Evolutionary conservation across 2,797 vertebrate species (phyloP), one percentile per base, ranked within the genome.

Genomic region (Chiroxiphia lanceolata): DNA sequence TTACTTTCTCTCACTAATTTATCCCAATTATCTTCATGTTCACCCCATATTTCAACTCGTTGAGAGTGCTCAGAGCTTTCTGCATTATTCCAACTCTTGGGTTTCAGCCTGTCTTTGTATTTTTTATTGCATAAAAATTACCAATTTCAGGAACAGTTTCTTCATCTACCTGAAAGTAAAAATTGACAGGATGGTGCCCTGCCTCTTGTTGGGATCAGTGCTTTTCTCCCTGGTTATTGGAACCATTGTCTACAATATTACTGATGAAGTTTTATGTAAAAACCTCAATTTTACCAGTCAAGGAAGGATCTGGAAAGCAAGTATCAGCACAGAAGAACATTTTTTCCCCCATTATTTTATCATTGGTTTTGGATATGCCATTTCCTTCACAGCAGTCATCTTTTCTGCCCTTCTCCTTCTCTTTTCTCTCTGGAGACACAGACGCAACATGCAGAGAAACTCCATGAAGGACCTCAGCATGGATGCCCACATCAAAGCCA

Each of bases 61-160:
- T 57, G 33, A 7, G 22, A 13, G 21, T n/a, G 21, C 21, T 15
- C 9, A 10, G 20, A 13, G 33, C 25, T 61, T 86, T 69, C 14
- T 61, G 4, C 92, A 56, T 36, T 89, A 34, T 34, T 17, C n/a
- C 13, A 82, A 85, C 59, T 13, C 95, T 40, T 97, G 95, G 89
- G 83, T 91, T 83, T 95, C 94, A 47, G 38, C 94, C 22, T 89
- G 85, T 25, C 95, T 97, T 19, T 95, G 67, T 50, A 16, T 72
- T 15, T 97, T 97, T 91, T 97, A 97, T 34, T 97, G 95, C 3
- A 54, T 97, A 78, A 98, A 97, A 87, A 96, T 97, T 61, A 81
- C 91, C 33, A 84, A 60, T 63, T 96, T 97, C 69, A 91, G 76
- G 20, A 79, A 94, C 15, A 33, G 26, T 10, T 81, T 29, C 45